Conservation (phyloP, 1,140 invertebrate species). For the Sitophilus oryzae region DNA sequence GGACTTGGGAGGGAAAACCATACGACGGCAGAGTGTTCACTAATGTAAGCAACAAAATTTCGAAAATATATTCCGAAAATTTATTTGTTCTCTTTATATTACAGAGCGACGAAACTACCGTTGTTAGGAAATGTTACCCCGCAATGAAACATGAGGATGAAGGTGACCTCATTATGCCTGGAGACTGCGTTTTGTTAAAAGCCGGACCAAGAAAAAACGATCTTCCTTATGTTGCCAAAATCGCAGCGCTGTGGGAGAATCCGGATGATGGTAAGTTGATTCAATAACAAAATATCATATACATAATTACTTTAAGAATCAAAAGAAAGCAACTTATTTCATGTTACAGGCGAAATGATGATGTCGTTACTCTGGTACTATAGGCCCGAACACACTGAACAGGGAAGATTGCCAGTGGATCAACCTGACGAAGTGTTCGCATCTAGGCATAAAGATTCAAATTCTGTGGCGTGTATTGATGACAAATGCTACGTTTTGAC, state of each 20-base stretch:
- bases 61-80: neutral
- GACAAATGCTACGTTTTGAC: conserved; percentile 97
- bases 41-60: conserved; percentile 60
- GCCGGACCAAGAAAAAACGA: conserved; percentile 78
- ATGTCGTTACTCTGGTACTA: conserved; percentile 96
- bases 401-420: conserved; percentile 70
- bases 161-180: conserved; percentile 77
- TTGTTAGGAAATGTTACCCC: conserved; percentile 74
- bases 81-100: conserved; percentile 28
- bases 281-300: neutral
- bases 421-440: conserved; percentile 90
- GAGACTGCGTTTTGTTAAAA: conserved; percentile 84
- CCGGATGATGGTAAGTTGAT: conserved; percentile 71
- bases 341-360: conserved; percentile 86
- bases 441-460: conserved; percentile 86
- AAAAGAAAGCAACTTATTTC: too few relatives aligned
- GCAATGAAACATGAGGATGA: conserved; percentile 78
- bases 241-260: conserved; percentile 90
- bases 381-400: conserved; percentile 92
- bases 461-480: conserved; percentile 95
- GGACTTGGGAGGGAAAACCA: conserved; percentile 82
- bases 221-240: conserved; percentile 90
- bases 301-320: too few relatives aligned
- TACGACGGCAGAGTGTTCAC: conserved; percentile 80
- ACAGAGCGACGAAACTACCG: conserved; percentile 75